Conservation (phyloP, 2,888 invertebrate genomes). For the Lasius platythorax region DNA sequence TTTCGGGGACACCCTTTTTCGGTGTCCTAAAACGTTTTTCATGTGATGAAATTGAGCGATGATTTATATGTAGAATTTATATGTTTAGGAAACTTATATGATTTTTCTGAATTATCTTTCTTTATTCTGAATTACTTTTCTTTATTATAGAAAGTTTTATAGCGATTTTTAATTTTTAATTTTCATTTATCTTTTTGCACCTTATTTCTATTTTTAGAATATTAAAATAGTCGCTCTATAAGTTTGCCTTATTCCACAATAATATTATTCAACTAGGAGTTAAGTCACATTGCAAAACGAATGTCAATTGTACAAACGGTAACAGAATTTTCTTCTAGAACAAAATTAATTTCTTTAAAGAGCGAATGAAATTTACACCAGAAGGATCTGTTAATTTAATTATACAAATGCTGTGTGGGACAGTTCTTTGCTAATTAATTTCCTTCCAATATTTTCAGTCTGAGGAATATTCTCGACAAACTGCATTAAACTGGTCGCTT, state of each 20-base stretch:
- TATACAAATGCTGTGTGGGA: neutral
- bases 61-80: constrained; percentile 14
- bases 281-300: constrained; percentile 7
- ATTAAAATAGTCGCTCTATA: neutral
- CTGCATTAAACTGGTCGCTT: neutral
- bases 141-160: neutral
- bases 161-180: neutral
- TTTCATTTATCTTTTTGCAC: neutral
- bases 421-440: constrained; percentile 15
- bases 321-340: neutral
- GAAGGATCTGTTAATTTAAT: constrained; percentile 2
- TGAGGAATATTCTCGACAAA: constrained; percentile 2
- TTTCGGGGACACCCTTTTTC: neutral
- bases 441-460: neutral
- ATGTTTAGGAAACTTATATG: neutral
- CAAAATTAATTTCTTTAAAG: constrained; percentile 4
- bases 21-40: neutral
- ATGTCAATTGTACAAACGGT: constrained; percentile 2
- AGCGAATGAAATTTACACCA: neutral
- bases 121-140: neutral
- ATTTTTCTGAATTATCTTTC: neutral
- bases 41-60: constrained; percentile 5
- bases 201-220: neutral
- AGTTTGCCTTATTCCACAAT: neutral
- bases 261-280: neutral